Conservation (phyloP, 2,113 vertebrate genomes). For the Microtus montanus region DNA sequence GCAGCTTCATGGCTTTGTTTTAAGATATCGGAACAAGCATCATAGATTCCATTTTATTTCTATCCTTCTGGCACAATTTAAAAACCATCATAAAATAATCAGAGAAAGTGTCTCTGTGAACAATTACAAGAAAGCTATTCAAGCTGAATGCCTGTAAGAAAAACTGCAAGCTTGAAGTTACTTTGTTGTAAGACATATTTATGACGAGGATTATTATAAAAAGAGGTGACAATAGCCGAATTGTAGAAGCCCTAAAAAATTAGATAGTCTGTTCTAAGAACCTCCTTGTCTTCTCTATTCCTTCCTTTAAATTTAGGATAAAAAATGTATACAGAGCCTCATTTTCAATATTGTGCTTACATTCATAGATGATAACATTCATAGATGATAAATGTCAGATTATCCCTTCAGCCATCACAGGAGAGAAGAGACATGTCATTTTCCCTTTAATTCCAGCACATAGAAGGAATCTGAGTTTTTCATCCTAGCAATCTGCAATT, state of each 20-base stretch:
- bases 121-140: constrained; percentile 45
- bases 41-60: constrained; percentile 48
- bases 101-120: constrained; percentile 64
- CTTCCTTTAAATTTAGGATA: neutral
- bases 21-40: constrained; percentile 35
- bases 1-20: constrained; percentile 52
- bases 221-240: neutral
- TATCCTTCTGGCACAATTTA: neutral
- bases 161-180: constrained; percentile 43
- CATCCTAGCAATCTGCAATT: neutral
- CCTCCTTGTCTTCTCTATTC: neutral
- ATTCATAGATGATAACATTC: neutral
- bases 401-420: neutral
- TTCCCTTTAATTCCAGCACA: neutral
- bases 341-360: constrained; percentile 20
- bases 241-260: neutral
- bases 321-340: neutral
- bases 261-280: neutral
- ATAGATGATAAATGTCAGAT: neutral
- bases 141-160: constrained; percentile 39
- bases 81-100: constrained; percentile 66
- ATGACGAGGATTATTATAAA: constrained; percentile 52
- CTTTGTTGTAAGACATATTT: constrained; percentile 29
- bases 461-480: neutral
- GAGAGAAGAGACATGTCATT: neutral